These are phyloP conservation scores for Holothuria scabra DNA, from an alignment of 53 echinoderm and acorn worm genomes.

Conservation along the genomic window DNA sequence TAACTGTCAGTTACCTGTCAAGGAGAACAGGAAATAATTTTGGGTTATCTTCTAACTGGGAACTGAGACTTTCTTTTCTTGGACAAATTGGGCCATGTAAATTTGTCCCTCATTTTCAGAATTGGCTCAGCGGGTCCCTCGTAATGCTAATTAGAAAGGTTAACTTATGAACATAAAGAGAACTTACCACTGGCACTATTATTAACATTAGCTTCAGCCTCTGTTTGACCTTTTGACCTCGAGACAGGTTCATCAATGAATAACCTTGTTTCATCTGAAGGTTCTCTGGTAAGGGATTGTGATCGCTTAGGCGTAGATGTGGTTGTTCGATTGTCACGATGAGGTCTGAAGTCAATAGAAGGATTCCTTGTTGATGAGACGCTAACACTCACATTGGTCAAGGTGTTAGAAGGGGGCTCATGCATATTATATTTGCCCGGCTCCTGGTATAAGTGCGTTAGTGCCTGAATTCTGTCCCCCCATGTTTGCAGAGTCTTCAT, in stretches of 20 bases:
- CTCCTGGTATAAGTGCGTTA: slow-evolving; percentile 22
- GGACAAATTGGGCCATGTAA: too few species aligned
- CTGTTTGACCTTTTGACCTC: slow-evolving; percentile 11
- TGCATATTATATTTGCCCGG: not conserved
- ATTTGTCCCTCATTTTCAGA: too few species aligned
- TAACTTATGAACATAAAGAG: not conserved
- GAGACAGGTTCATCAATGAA: slow-evolving; percentile 33
- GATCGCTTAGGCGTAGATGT: not conserved
- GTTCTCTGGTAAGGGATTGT: not conserved
- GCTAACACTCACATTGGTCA: not conserved
- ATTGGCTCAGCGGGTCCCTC: too few species aligned
- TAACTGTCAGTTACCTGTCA: too few species aligned
- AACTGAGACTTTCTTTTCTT: too few species aligned
- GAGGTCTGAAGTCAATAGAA: slow-evolving; percentile 44
- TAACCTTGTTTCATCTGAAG: not conserved
- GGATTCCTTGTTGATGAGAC: slow-evolving; percentile 2
- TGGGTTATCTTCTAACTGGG: too few species aligned
- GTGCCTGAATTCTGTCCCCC: slow-evolving; percentile 36
- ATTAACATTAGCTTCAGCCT: slow-evolving; percentile 21
- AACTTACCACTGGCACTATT: slow-evolving; percentile 40
- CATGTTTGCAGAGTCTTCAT: slow-evolving; percentile 38
- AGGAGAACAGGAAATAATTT: too few species aligned
- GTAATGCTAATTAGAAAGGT: too few species aligned
- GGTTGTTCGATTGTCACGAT: not conserved
- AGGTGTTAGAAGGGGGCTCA: too few species aligned